Percentiles rank a stretch among this genome's conserved stretches.
Evolutionary conservation across 2,888 invertebrate genomes (phyloP).

Genomic region (Apomyelois bistriatella): DNA sequence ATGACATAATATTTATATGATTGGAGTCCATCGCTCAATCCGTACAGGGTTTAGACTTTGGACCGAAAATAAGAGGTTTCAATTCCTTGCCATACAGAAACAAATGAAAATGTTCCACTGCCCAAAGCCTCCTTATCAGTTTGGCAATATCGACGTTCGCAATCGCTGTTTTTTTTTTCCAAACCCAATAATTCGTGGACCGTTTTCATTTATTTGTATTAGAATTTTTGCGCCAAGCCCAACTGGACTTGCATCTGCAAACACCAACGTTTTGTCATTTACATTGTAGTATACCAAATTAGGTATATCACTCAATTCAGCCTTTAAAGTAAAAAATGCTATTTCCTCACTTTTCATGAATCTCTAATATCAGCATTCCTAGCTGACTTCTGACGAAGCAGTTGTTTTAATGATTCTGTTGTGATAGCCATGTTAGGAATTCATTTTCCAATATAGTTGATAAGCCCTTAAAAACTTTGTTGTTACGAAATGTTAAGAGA

Average conservation of each 20-base stretch:
- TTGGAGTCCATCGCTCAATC: constrained; percentile 29
- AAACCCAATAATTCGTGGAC: constrained; percentile 21
- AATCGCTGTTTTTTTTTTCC: constrained; percentile 15
- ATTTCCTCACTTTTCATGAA: constrained; percentile 16
- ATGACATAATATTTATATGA: too few relatives aligned
- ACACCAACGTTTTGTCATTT: constrained; percentile 18
- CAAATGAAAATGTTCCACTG: constrained; percentile 21
- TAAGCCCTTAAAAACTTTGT: constrained; percentile 24
- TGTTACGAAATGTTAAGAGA: constrained; percentile 8
- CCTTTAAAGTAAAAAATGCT: constrained; percentile 9
- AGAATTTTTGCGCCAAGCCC: constrained; percentile 22
- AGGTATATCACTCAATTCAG: not conserved
- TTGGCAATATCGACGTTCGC: constrained; percentile 14
- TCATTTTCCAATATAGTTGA: constrained; percentile 29
- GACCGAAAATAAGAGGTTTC: constrained; percentile 25
- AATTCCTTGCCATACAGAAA: constrained; percentile 23
- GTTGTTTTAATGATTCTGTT: constrained; percentile 25
- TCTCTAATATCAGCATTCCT: constrained; percentile 17
- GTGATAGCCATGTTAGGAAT: constrained; percentile 25
- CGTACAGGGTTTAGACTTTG: constrained; percentile 34
- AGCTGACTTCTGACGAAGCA: constrained; percentile 13
- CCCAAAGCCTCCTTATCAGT: constrained; percentile 15
- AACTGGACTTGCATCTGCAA: constrained; percentile 26
- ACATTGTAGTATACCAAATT: constrained; percentile 22
- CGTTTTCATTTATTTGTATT: constrained; percentile 15